Base-by-base conservation (phyloP, 2,797 vertebrate genomes). In the Champsocephalus gunnari region DNA sequence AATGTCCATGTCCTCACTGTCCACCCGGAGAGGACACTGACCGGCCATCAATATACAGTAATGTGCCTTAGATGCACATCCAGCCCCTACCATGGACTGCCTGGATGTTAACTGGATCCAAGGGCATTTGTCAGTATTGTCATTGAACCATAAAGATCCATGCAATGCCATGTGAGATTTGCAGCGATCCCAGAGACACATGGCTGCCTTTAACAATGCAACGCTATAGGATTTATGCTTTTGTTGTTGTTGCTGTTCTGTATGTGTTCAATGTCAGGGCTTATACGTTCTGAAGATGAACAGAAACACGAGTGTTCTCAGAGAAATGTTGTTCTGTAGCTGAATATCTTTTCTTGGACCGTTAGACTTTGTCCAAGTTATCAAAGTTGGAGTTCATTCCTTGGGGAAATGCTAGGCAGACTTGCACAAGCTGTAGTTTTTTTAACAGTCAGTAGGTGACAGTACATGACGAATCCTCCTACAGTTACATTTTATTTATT, bases 21-120 rank as follows among this genome's bases (percentile, higher is more conserved):
- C 55, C 62, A 54, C 10, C 14, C 38, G 1, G 17, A 70, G 24
- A 74, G 68, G 69, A 77, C 65, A 57, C 70, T 77, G 69, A 65
- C 59, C 59, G 45, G 49, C 41, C 16, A 45, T 65, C 67, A 47
- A 21, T 1, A 2, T 10, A 50, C 66, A 54, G 9, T 13, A 49
- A 64, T 54, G 16, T 55, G 48, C 19, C 21, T 12, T 17, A 10
- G n/a, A 61, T 78, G 32, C 67, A 71, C 55, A 55, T 16, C 24
- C 45, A 53, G 58, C 32, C n/a, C 9, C 9, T 12, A 9, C n/a
- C 16, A 11, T 12, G n/a, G 55, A 12, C 14, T 24, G 50, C 54
- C 5, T 0, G 21, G 45, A 19, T 44, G 44, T 63, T 61, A 58
- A 48, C 77, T 12, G 41, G 43, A 67, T 68, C 44, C 66, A 69